Percentiles rank a stretch among this genome's conserved stretches.
Evolutionary conservation across 2,888 invertebrate genomes (phyloP).

Genomic region (Ischnura elegans): DNA sequence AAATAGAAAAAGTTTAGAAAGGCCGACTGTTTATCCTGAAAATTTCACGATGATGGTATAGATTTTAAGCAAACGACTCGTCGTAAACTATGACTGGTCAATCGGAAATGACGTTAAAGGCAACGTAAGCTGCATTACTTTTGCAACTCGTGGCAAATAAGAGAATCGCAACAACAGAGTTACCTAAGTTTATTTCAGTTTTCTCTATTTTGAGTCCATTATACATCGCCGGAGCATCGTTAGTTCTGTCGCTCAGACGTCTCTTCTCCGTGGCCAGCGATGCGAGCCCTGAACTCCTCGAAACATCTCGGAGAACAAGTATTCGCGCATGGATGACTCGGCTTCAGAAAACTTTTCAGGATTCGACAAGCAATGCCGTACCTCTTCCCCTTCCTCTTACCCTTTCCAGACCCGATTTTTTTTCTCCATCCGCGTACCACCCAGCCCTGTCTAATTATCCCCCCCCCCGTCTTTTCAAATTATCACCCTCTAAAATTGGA

Average conservation of each 20-base stretch:
- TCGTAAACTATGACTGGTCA: too few species aligned
- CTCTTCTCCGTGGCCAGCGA: not conserved
- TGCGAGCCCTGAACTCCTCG: not conserved
- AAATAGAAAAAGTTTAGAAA: too few species aligned
- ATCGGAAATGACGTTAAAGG: too few species aligned
- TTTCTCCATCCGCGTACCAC: not conserved
- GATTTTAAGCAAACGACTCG: too few species aligned
- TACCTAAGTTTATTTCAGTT: not conserved
- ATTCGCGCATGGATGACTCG: not conserved
- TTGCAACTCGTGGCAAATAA: too few species aligned
- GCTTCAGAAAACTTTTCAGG: not conserved
- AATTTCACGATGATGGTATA: too few species aligned
- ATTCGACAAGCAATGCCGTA: not conserved
- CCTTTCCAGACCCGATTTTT: not conserved
- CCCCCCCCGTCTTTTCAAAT: conserved; percentile 29
- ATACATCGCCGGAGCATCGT: not conserved
- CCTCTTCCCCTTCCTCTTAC: not conserved
- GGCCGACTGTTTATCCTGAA: too few species aligned
- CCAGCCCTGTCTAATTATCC: not conserved
- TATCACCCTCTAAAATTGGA: not conserved
- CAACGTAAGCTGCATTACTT: too few species aligned
- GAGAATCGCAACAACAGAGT: not conserved
- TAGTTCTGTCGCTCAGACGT: not conserved
- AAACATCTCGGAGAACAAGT: not conserved
- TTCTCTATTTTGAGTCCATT: not conserved